Conservation (phyloP, 2,888 invertebrate species). For the Nemoura dubitans region DNA sequence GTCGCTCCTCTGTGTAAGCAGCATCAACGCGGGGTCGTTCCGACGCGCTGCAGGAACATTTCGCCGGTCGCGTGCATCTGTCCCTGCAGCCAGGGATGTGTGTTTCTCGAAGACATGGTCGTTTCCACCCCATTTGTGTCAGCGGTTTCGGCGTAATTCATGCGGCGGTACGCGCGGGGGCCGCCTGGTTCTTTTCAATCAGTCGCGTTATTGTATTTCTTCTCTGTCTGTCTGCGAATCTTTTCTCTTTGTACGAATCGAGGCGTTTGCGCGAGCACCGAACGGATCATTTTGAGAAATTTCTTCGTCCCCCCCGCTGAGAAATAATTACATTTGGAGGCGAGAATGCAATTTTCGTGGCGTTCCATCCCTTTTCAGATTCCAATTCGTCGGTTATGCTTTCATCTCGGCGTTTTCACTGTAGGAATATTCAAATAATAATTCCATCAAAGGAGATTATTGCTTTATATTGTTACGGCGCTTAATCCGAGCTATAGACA, state of each 20-base stretch:
- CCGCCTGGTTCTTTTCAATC: neutral
- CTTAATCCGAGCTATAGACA: neutral
- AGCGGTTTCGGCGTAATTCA: neutral
- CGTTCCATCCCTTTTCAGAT: neutral
- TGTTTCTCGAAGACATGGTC: neutral
- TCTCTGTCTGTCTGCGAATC: neutral
- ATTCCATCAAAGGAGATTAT: conserved; percentile 5
- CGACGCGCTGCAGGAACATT: neutral
- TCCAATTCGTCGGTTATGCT: conserved; percentile 3
- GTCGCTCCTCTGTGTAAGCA: neutral
- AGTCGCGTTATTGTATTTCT: neutral
- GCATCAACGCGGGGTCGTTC: neutral
- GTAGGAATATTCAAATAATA: conserved; percentile 12
- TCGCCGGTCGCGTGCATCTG: neutral
- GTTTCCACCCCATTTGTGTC: conserved; percentile 12
- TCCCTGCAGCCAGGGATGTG: neutral
- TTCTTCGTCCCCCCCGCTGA: neutral
- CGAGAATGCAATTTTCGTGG: neutral
- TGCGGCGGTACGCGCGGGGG: neutral
- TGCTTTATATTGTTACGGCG: neutral
- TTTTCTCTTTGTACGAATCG: neutral
- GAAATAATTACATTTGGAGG: conserved; percentile 1
- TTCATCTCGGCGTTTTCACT: neutral
- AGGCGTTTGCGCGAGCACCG: neutral
- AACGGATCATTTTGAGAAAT: neutral